Percentiles rank a stretch among this genome's conserved stretches.
Conservation (phyloP, 2,113 vertebrate genomes). For the Mellivora capensis region DNA sequence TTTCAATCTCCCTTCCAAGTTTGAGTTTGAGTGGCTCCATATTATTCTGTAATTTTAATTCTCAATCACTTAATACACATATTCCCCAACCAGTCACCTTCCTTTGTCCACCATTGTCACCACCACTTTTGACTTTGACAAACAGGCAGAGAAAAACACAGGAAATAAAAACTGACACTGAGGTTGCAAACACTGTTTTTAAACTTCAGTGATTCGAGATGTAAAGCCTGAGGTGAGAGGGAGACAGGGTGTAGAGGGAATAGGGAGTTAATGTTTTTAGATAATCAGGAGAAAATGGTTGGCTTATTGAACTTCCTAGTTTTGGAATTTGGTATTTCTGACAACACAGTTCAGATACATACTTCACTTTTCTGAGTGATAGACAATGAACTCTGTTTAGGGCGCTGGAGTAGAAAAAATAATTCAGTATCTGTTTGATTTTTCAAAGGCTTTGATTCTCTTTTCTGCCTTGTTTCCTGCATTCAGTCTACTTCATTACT, state of each 20-base stretch:
- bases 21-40: background rate
- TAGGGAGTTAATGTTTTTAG: background rate
- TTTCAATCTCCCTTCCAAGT: background rate
- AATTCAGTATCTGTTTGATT: constrained; percentile 21
- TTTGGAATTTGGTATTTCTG: background rate
- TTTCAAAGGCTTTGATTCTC: background rate
- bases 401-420: background rate
- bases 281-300: background rate
- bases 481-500: background rate
- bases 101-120: background rate
- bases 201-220: background rate
- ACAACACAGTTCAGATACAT: background rate
- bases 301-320: background rate
- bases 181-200: background rate
- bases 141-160: background rate
- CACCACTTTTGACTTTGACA: background rate
- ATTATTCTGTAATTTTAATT: background rate
- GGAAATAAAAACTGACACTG: background rate
- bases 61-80: background rate
- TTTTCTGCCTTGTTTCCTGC: background rate
- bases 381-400: background rate
- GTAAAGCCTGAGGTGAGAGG: background rate
- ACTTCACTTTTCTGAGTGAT: background rate
- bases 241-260: background rate
- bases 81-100: background rate